These are phyloP conservation scores for Hylia prasina DNA, from an alignment of 2,113 vertebrate species.

Conservation along the genomic window DNA sequence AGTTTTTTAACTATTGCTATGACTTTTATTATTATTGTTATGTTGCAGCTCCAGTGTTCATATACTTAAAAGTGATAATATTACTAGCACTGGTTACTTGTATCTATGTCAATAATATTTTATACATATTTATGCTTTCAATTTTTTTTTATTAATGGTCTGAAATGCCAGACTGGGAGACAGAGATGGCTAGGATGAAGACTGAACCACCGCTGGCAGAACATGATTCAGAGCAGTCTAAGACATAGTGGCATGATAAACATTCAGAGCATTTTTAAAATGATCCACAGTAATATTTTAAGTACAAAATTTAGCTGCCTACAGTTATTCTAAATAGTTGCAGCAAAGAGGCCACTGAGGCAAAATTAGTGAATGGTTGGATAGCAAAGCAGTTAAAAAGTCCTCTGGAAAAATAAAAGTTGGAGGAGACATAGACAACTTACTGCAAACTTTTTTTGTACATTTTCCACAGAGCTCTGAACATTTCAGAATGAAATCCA, in stretches of 20 bases:
- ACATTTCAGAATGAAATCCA: background rate
- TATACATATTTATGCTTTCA: background rate
- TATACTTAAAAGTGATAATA: background rate
- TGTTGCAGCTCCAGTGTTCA: background rate
- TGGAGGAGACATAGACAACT: background rate
- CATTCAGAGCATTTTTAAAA: background rate
- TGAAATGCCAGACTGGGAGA: background rate
- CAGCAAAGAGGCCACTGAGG: background rate
- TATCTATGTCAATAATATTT: background rate
- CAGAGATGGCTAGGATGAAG: background rate
- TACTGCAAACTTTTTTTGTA: background rate
- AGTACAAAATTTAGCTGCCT: background rate
- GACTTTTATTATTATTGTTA: background rate
- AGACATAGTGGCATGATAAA: background rate
- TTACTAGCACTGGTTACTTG: background rate
- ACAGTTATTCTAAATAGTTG: background rate
- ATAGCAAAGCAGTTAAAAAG: background rate
- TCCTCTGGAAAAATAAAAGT: background rate
- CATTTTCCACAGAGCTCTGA: background rate
- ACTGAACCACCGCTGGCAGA: background rate
- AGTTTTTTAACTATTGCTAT: too few relatives aligned
- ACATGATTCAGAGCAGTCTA: background rate
- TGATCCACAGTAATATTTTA: background rate
- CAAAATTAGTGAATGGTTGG: background rate
- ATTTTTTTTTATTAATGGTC: background rate